Base-by-base conservation (phyloP, 2,113 vertebrate genomes). In the Ictalurus punctatus region DNA sequence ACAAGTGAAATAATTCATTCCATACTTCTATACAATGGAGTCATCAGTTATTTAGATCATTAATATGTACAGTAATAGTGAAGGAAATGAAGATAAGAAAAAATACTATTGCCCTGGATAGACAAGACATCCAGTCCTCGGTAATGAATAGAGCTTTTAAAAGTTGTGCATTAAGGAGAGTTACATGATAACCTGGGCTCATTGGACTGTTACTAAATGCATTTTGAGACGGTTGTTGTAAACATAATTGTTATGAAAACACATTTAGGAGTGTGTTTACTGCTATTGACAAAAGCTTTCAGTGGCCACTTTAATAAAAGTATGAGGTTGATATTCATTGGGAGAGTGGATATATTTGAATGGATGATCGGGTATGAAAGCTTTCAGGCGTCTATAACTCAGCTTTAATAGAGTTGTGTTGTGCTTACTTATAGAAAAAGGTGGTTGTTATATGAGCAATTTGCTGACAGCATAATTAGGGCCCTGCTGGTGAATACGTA, bases 381-480 rank as follows among this genome's bases (percentile, higher is more conserved):
- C 76, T 76, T 54, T 71, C 79, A 85, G 86, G 67, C 37, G 52
- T 83, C 81, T 78, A 76, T 89, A 87, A 67, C 59, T 83, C 83
- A 78, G 56, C 58, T 76, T 78, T 89, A 88, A 91, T 85, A 86
- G 52, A 80, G 85, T 87, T 85, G 83, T 58, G 85, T 71, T 65
- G 84, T 86, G 84, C 74, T 79, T 82, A 86, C 69, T 89, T 59
- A 56, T 69, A 81, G 83, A 79, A 91, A 91, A 89, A 54, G 54
- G 25, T 81, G 69, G 82, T 79, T 85, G 88, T 78, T 88, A 83
- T 80, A 56, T 61, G 54, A 21, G 40, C 63, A 6, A 63, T 84
- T 84, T 74, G 79, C 85, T 89, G 85, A 89, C 76, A 83, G 61
- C 76, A 86, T 89, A 86, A 90, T 81, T 85, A 76, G 81, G 87